These are phyloP conservation scores for Patella caerulea DNA, from an alignment of 2,888 invertebrate species.

Conservation along the genomic window DNA sequence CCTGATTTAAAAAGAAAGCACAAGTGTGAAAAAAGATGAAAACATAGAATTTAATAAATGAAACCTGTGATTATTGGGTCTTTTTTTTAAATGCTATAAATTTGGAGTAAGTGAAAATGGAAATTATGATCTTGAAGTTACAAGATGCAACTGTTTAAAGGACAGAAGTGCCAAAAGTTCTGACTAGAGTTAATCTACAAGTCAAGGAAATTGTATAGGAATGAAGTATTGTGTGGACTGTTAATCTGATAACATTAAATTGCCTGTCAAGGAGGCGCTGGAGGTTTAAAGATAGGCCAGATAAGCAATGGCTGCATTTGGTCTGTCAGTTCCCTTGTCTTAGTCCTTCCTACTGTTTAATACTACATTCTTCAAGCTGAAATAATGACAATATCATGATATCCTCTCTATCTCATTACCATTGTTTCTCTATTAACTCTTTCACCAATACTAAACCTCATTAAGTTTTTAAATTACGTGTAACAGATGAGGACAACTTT, in stretches of 20 bases:
- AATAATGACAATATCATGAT: constrained; percentile 6
- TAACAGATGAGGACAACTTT: too few relatives aligned
- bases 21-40: too few relatives aligned
- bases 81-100: too few relatives aligned
- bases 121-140: too few relatives aligned
- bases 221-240: constrained; percentile 9
- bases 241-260: constrained; percentile 8
- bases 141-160: too few relatives aligned
- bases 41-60: too few relatives aligned
- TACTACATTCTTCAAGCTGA: background rate
- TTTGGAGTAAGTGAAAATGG: too few relatives aligned
- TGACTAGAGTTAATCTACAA: too few relatives aligned
- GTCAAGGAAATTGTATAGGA: background rate
- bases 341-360: background rate
- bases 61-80: too few relatives aligned
- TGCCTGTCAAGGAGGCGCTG: constrained; percentile 2
- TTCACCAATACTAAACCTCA: background rate
- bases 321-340: too few relatives aligned
- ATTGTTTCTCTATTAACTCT: constrained; percentile 2
- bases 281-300: constrained; percentile 6
- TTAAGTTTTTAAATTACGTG: constrained; percentile 1
- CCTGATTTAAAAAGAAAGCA: too few relatives aligned
- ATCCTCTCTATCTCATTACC: background rate
- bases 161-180: too few relatives aligned
- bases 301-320: constrained; percentile 1